phyloP scores from a whole-genome alignment of 2,113 vertebrate genomes.

The Tenrec ecaudatus region DNA sequence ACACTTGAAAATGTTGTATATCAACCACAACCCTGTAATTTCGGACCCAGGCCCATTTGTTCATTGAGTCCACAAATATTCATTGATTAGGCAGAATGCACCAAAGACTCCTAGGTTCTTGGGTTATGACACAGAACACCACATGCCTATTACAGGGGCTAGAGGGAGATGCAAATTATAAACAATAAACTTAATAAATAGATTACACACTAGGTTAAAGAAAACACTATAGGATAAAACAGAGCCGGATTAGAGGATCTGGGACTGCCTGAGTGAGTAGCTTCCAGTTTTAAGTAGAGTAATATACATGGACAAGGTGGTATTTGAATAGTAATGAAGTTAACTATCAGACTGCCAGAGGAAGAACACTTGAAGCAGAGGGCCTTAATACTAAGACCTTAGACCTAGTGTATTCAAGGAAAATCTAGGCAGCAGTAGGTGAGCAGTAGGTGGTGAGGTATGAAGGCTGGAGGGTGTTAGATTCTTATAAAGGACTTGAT shows the following conservation, averaged over 20 bases:
- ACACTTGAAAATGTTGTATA: background rate
- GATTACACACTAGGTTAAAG: background rate
- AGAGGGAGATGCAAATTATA: background rate
- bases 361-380: background rate
- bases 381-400: background rate
- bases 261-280: background rate
- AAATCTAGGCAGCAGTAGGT: background rate
- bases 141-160: background rate
- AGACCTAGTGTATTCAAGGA: background rate
- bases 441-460: background rate
- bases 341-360: background rate
- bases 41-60: background rate
- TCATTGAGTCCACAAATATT: conserved; percentile 3
- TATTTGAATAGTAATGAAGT: background rate
- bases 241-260: background rate
- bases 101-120: background rate
- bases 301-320: background rate
- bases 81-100: background rate
- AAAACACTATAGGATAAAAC: background rate
- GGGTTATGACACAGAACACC: background rate
- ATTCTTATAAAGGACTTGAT: background rate
- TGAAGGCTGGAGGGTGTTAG: background rate
- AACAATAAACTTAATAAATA: background rate
- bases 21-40: background rate
- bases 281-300: background rate